Evolutionary conservation across 2,113 vertebrate species (phyloP).

Genomic region (Pontoporia blainvillei): DNA sequence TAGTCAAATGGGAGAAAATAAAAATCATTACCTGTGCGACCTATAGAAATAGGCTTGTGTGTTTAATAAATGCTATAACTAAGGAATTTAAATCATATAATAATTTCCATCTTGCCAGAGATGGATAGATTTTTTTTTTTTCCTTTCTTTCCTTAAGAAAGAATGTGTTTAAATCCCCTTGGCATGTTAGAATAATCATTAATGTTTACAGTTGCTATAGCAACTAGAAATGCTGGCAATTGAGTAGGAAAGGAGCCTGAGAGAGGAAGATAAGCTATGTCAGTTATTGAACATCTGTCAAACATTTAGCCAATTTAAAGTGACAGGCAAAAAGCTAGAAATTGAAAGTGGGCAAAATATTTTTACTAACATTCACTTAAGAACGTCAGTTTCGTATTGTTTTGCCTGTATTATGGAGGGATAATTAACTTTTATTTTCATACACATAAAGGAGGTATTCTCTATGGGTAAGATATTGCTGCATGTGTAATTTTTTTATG

Average conservation of each 20-base stretch:
- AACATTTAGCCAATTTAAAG: slow-evolving; percentile 43
- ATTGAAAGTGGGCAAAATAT: not conserved
- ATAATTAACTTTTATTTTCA: slow-evolving; percentile 1
- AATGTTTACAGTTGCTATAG: slow-evolving; percentile 61
- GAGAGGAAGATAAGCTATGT: slow-evolving; percentile 71
- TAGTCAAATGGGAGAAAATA: fast-evolving
- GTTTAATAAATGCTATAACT: slow-evolving; percentile 43
- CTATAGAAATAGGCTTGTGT: slow-evolving; percentile 24
- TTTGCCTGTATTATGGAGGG: not conserved
- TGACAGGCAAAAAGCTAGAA: slow-evolving; percentile 49
- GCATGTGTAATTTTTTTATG: not conserved
- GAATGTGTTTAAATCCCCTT: slow-evolving; percentile 26
- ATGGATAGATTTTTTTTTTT: slow-evolving; percentile 41
- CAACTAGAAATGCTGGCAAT: slow-evolving; percentile 49
- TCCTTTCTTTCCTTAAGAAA: slow-evolving; percentile 32
- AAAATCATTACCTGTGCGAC: not conserved
- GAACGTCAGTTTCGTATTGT: not conserved
- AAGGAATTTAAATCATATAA: not conserved
- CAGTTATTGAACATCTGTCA: slow-evolving; percentile 75
- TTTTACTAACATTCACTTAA: slow-evolving; percentile 45
- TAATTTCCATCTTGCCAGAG: slow-evolving; percentile 57
- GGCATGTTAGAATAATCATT: slow-evolving; percentile 1
- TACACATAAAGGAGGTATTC: not conserved
- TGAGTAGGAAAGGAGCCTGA: slow-evolving; percentile 65
- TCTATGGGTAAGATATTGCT: not conserved